Evolutionary conservation across 1,140 invertebrate species (phyloP), one percentile per base, ranked within the genome.

Genomic region (roundworm (Caenorhabditis elegans)): DNA sequence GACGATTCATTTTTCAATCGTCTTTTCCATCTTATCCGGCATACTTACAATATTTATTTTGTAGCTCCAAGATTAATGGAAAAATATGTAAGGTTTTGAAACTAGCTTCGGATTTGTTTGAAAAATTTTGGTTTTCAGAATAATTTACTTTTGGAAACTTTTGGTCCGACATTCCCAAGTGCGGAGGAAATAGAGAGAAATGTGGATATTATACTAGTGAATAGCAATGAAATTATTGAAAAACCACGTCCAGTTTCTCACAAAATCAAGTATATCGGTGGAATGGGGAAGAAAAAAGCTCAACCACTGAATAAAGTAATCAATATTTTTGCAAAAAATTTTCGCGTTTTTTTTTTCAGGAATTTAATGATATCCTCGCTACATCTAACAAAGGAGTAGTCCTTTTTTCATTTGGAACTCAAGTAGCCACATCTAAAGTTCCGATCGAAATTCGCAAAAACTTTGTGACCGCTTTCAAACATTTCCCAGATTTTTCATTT

Each of bases 241-340:
- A 65, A 65, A 55, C 76, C 76, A 8, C 28, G 53, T 15, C 53
- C 76, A 17, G 22, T 83, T 36, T 79, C 82, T 36, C 76, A 75
- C 13, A 83, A 78, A 75, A 76, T 83, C 17, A 60, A 79, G 26
- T 83, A 78, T 53, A 83, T 83, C n/a, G 82, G 82, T 26, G 82
- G 82, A n/a, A 78, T 83, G 36, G 78, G 60, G 19, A 36, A 43
- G 19, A 46, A 36, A 22, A 65, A 83, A 34, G 49, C 76, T 15
- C 48, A 83, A 24, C 51, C 76, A 4, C 36, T 83, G 15, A 70
- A 13, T 24, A 11, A 43, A 31, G 78, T 76, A 46, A 39, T 11
- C 8, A 5, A 76, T 10, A n/a, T 13, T 43, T 76, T 39, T 46
- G 31, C 17, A 26, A 70, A 70, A 8, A 5, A 43, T 43, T 15